Percentiles rank a stretch among this genome's conserved stretches.
These are phyloP conservation scores for Akabosia matsudoensis DNA, from an alignment of 1,140 invertebrate genomes.

Conservation along the genomic window DNA sequence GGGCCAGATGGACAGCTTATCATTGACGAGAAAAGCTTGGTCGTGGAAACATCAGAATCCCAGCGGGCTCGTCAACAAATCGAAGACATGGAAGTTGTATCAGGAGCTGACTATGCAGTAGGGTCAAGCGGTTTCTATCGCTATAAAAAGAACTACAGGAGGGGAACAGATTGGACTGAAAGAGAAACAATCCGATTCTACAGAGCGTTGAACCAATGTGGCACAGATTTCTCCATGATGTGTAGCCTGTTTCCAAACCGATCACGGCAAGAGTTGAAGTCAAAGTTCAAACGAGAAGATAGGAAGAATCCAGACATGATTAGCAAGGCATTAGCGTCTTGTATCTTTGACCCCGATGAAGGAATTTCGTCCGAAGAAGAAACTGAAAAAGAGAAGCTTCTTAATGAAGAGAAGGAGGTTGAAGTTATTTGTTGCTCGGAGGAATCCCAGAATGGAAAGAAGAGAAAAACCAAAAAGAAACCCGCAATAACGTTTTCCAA, in stretches of 20 bases:
- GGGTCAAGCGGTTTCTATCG: conserved; percentile 60
- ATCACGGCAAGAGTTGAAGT: conserved; percentile 73
- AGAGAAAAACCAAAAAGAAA: conserved; percentile 2
- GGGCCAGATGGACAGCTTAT: conserved; percentile 81
- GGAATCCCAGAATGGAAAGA: background rate
- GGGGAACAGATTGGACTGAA: conserved; percentile 49
- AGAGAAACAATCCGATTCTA: conserved; percentile 81
- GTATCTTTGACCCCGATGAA: conserved; percentile 35
- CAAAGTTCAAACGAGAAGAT: conserved; percentile 70
- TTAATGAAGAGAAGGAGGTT: background rate
- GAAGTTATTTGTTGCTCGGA: conserved; percentile 1
- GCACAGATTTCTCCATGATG: conserved; percentile 88
- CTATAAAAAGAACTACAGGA: conserved; percentile 46
- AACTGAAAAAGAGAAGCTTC: background rate
- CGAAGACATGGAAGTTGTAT: conserved; percentile 62
- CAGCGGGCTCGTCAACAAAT: conserved; percentile 62
- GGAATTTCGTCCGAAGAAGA: conserved; percentile 33
- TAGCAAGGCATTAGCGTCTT: conserved; percentile 55
- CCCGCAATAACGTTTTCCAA: background rate
- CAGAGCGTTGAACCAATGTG: conserved; percentile 76
- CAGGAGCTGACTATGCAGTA: conserved; percentile 59
- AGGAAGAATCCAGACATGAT: conserved; percentile 57
- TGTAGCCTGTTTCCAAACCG: conserved; percentile 73
- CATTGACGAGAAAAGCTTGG: conserved; percentile 79
- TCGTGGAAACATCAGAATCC: conserved; percentile 67